A percentile compares a stretch with the other conserved stretches of the same genome.
phyloP scores from a whole-genome alignment of 2,797 vertebrate species.

The Gymnocypris eckloni region DNA sequence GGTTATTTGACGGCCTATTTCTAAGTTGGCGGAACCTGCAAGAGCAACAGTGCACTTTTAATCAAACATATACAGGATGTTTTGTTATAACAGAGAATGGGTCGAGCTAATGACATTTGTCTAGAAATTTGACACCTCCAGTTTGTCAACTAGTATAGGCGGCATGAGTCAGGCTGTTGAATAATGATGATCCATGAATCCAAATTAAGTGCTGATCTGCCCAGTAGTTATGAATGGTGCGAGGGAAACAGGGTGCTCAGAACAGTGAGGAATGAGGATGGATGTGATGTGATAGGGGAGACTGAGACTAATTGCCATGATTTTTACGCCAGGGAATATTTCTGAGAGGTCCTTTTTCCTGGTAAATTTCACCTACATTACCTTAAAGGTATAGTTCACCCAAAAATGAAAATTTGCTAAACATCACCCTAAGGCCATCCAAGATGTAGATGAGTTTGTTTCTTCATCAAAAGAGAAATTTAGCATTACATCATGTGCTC shows the following conservation, averaged over 20 bases:
- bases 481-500: neutral
- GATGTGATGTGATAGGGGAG: constrained; percentile 18
- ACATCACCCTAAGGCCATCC: neutral
- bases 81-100: constrained; percentile 47
- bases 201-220: constrained; percentile 36
- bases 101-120: constrained; percentile 59
- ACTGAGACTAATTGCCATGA: constrained; percentile 6
- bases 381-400: neutral
- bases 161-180: constrained; percentile 42
- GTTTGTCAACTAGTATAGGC: constrained; percentile 57
- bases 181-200: constrained; percentile 55
- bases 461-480: neutral
- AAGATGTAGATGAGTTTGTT: neutral
- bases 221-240: constrained; percentile 17
- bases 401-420: neutral
- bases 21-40: constrained; percentile 38
- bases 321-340: constrained; percentile 1
- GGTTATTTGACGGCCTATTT: constrained; percentile 36
- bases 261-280: constrained; percentile 9
- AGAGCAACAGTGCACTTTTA: constrained; percentile 49
- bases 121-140: constrained; percentile 52
- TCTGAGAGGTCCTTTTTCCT: neutral
- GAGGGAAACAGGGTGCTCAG: neutral
- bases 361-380: neutral
- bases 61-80: constrained; percentile 53